Base-by-base conservation (phyloP, 2,888 invertebrate genomes). In the Cheilosia pagana region DNA sequence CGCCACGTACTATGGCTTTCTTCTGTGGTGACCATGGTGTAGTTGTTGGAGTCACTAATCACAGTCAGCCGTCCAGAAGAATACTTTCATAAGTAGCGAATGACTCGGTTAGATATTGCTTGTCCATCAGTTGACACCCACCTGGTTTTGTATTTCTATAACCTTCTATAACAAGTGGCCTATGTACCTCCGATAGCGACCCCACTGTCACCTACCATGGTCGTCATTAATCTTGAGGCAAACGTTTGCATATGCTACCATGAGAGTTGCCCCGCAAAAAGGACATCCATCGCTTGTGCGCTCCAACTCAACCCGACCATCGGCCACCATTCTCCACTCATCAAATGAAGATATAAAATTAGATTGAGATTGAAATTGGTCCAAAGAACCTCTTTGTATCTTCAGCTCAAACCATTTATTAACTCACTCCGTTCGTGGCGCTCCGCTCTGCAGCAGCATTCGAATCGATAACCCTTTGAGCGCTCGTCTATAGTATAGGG, bases 321-420 rank as follows among this genome's bases (percentile, higher is more conserved):
- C 57, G 28, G 39, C 59, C 53, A 65, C 65, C 35, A 52, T 52
- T n/a, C n/a, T n/a, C n/a, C 39, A 19, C 48, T 41, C 55, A 67
- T 62, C 71, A 43, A 53, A 81, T 81, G 39, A 31, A 68, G 67
- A 81, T 55, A 70, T 53, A 63, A 81, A 81, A 72, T 77, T 59
- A 77, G 59, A 82, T 67, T 82, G 65, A 82, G 65, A 76, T 72
- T 76, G 60, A 82, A 82, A 76, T 81, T 62, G 35, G 35, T 67
- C 55, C 53, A 67, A 55, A 43, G 70, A 52, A 60, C 65, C 35
- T 50, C 35, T 50, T 25, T 55, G 25, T 43, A 25, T 62, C 19
- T 55, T 55, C 71, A 55, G 35, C 35, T 39, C 25, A 70, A 57
- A 52, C 10, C 68, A 75, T 81, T 70, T 70, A 70, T 63, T 79